Evolutionary conservation across 2,888 invertebrate genomes (phyloP), one percentile per base, ranked within the genome.

Genomic region (Lasioglossum pauxillum): DNA sequence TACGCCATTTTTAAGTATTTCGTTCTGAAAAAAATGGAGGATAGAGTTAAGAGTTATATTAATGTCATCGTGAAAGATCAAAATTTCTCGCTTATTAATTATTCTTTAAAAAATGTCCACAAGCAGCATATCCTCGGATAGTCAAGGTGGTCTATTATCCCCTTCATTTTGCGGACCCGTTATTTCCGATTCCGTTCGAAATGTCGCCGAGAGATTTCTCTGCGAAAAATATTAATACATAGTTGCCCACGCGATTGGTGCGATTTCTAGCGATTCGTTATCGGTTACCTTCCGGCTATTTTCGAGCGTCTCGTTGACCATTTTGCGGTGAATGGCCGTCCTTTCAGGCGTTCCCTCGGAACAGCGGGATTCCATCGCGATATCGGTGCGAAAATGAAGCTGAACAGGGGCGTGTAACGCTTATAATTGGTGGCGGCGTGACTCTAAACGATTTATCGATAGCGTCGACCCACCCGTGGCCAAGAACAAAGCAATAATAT

Each of bases 401-500:
- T 23, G 75, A 67, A 80, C 78, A 79, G 82, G 86, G 86, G 80
- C 75, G 87, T 78, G 74, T 60, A 64, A 49, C 79, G 87, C 72
- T 88, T 82, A 81, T 88, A 88, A 88, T 88, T 88, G 87, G 87
- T 77, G 87, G 79, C 87, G 76, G 78, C 67, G 78, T 80, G 87
- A 90, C 83, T 87, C 71, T 79, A 79, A 88, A 86, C 90, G 91
- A 90, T 88, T 90, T 90, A 89, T 91, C 90, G 91, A 90, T 88
- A 88, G 49, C 80, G 74, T 57, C 75, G 85, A 46, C 83, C 84
- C 78, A 60, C 88, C 83, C 82, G 82, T 86, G 88, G 78, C 84
- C 79, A 71, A 72, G 89, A 91, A 90, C 90, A 89, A 91, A 91
- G 91, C 85, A 82, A 91, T 91, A 88, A 88, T 91, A 90, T 85